Evolutionary conservation across 2,888 invertebrate species (phyloP).

Genomic region (Lepas anatifera): DNA sequence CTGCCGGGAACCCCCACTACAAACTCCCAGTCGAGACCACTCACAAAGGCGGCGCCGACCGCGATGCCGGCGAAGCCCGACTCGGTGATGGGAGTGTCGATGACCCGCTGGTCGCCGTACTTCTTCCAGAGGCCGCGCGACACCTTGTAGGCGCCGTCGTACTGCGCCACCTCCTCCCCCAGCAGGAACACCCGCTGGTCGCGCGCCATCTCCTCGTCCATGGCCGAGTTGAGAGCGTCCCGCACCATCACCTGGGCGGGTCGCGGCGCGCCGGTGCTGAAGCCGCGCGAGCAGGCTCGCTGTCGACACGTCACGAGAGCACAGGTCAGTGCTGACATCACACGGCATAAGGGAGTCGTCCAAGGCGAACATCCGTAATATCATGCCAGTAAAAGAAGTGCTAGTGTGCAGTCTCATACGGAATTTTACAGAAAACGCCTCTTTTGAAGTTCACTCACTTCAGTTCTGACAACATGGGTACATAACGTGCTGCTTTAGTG

Average conservation of each 20-base stretch:
- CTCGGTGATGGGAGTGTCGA: conserved; percentile 98
- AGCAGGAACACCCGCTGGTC: conserved; percentile 83
- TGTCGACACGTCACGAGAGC: background rate
- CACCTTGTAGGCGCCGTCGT: conserved; percentile 75
- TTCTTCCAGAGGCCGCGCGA: conserved; percentile 94
- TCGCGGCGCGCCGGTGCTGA: conserved; percentile 17
- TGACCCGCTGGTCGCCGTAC: conserved; percentile 89
- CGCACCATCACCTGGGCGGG: conserved; percentile 67
- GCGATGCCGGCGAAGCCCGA: conserved; percentile 93
- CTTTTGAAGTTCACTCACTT: no score
- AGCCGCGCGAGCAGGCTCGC: background rate
- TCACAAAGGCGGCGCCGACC: conserved; percentile 78
- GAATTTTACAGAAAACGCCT: no score
- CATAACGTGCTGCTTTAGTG: no score
- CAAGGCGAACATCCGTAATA: no score
- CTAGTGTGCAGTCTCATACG: no score
- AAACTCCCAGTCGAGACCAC: conserved; percentile 13
- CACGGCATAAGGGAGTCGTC: no score
- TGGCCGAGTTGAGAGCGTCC: conserved; percentile 89
- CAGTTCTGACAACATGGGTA: no score
- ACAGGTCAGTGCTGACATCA: no score
- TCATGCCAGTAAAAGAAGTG: no score
- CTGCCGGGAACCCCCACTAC: no score
- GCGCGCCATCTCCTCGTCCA: conserved; percentile 91
- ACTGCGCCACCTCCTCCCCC: conserved; percentile 98